phyloP scores from a whole-genome alignment of 2,113 vertebrate genomes.

The Hemiscyllium ocellatum region DNA sequence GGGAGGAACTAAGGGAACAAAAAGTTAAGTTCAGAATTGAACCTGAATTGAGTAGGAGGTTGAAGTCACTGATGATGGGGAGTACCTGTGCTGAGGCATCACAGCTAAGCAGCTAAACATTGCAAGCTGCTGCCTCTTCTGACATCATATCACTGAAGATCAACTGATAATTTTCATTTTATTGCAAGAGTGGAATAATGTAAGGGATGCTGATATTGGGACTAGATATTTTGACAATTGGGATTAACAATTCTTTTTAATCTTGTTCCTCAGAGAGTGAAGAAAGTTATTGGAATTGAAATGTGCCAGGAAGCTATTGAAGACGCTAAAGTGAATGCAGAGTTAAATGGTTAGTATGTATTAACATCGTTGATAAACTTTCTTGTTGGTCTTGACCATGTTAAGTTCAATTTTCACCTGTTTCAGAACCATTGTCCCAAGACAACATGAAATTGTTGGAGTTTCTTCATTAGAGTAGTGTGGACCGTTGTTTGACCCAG shows the following conservation, averaged over 20 bases:
- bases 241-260: background rate
- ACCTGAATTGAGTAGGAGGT: background rate
- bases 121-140: background rate
- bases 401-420: background rate
- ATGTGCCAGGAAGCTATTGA: slow-evolving; percentile 86
- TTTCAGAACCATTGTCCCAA: background rate
- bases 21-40: background rate
- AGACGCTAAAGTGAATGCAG: slow-evolving; percentile 79
- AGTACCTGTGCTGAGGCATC: background rate
- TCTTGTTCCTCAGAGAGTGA: slow-evolving; percentile 65
- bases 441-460: background rate
- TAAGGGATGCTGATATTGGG: background rate
- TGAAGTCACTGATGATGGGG: background rate
- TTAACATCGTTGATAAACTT: background rate
- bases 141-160: background rate
- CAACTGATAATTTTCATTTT: background rate
- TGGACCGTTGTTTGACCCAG: background rate
- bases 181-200: background rate
- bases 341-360: slow-evolving; percentile 68
- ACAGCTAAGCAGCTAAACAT: background rate
- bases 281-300: slow-evolving; percentile 89
- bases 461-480: background rate
- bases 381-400: background rate
- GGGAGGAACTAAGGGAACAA: background rate
- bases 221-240: background rate